These are phyloP conservation scores for Macropis europaea DNA, from an alignment of 2,888 invertebrate genomes.

Conservation along the genomic window DNA sequence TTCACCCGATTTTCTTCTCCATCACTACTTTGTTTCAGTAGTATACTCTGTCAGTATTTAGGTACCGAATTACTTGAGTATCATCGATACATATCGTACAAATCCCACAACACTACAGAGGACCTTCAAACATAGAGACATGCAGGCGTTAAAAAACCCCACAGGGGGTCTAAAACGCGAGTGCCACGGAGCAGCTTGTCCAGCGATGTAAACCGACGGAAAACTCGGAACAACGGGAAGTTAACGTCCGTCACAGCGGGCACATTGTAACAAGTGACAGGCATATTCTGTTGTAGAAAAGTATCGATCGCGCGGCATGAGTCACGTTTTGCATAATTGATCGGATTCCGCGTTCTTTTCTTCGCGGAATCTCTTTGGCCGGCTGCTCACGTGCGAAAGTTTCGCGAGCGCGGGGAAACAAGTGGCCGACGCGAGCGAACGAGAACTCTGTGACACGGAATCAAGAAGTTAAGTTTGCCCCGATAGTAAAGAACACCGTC, in stretches of 20 bases:
- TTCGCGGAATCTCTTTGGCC: conserved; percentile 11
- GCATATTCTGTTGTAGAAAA: not conserved
- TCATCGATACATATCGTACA: too few species aligned
- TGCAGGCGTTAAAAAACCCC: too few species aligned
- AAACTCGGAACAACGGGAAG: too few species aligned
- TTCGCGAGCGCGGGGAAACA: not conserved
- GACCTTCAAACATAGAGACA: too few species aligned
- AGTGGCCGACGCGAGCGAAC: not conserved
- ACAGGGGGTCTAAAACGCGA: too few species aligned
- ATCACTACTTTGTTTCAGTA: too few species aligned
- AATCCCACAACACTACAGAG: too few species aligned
- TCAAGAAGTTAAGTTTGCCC: conserved; percentile 1
- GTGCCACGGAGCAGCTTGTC: too few species aligned
- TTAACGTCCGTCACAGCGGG: not conserved
- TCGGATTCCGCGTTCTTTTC: conserved; percentile 25
- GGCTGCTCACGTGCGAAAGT: conserved; percentile 41
- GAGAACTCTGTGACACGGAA: conserved; percentile 4
- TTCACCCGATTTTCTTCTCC: too few species aligned
- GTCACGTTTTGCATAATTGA: conserved; percentile 51
- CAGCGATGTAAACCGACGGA: too few species aligned
- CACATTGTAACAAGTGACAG: conserved; percentile 1
- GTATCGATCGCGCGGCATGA: conserved; percentile 36
- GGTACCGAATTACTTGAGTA: too few species aligned
- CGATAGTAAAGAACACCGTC: not conserved
- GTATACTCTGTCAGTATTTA: too few species aligned